Evolutionary conservation across 2,113 vertebrate species (phyloP), one percentile per base, ranked within the genome.

Genomic region (Corythoichthys intestinalis): DNA sequence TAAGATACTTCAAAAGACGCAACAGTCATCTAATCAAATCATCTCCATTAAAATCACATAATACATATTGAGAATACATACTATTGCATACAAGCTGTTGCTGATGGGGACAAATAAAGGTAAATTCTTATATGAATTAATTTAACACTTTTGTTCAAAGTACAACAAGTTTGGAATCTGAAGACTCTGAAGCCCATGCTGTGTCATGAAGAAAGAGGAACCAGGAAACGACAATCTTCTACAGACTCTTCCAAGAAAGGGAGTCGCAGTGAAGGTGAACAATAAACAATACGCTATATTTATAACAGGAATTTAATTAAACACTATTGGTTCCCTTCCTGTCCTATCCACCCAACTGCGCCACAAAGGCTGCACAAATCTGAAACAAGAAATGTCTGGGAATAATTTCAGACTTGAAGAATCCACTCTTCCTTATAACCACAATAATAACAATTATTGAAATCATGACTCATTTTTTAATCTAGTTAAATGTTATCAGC

Each of bases 241-340:
- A 58, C 59, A 70, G 74, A 60, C 77, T 71, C 66, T 66, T 68
- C 64, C 13, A 28, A 71, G 65, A 6, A 1, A 41, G 63, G 70
- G 48, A 57, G 59, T 64, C 46, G 4, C 64, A 38, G 37, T 69
- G 65, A 69, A 82, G 60, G 75, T 79, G 83, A 84, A 91, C 90
- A 86, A 92, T 88, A 85, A 85, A 92, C 92, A 93, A 92, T 92
- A 72, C 78, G 39, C 84, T 91, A 92, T 91, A 92, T 90, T 90
- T 83, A 90, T 92, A 92, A 83, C 79, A 41, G 2, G 39, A 78
- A 73, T 73, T 84, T 72, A 75, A 77, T 76, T 77, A 78, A 65
- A 72, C 68, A 66, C 56, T 81, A 78, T 72, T 56, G 47, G 47
- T 58, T 58, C 11, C 56, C 34, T 37, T 37, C 56, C 56, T 58